Base-by-base conservation (phyloP, 1,140 invertebrate genomes). In the Plutomurus gul region DNA sequence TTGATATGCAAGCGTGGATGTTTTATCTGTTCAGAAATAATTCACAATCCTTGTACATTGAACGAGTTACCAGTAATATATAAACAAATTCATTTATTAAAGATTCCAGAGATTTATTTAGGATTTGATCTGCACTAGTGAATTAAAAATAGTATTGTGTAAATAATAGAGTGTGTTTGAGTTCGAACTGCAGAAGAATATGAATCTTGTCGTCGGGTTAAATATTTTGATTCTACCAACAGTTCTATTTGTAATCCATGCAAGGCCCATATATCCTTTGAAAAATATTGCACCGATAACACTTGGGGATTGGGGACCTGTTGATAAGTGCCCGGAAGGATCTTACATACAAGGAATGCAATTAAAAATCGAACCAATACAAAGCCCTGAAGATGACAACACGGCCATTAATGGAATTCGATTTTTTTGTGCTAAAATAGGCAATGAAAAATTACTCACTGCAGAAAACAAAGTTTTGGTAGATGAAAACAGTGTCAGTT, bases 291-390 rank as follows among this genome's bases (percentile, higher is more conserved):
- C 22, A 22, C 16, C 18, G 25, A 13, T 6, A 22, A 11, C 18
- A 1, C 65, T 75, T 47, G 81, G 81, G 18, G 47, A 60, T 40
- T 82, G 81, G 81, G 46, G 72, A n/a, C 33, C 27, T n/a, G 40
- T 43, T 16, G 36, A 80, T n/a, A 36, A 74, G 11, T 82, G 81
- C 72, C 75, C 81, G 0, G 22, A 77, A 0, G 25, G 16, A 0
- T 37, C 18, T 1, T 82, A 30, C 36, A 78, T 80, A 1, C 13
- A 27, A n/a, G 81, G 81, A 39, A 77, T 82, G 75, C 75, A 77
- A 56, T 43, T 79, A 18, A 79, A 74, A 46, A 75, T 60, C 0
- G 30, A 79, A 11, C 16, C 27, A 36, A 46, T 79, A 11, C 77
- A 79, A 46, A 75, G 73, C 37, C 46, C 27, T 20, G 78, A 71